Conservation (phyloP, 2,797 vertebrate species). For the Gadopsis bispinosus region DNA sequence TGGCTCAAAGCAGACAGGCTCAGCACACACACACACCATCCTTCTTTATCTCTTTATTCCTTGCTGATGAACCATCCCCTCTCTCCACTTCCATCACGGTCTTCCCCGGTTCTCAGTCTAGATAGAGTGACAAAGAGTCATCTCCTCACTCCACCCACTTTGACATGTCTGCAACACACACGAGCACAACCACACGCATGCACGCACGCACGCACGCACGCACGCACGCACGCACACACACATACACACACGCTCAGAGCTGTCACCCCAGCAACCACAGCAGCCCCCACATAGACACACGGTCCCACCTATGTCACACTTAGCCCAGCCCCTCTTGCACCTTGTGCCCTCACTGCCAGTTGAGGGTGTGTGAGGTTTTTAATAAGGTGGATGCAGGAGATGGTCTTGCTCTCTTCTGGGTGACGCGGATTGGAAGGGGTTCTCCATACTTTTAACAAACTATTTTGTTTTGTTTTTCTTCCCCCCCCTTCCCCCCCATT, state of each 20-base stretch:
- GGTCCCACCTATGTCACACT: conserved; percentile 75
- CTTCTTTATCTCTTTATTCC: conserved; percentile 14
- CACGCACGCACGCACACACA: conserved; percentile 21
- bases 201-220: conserved; percentile 25
- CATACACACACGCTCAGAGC: conserved; percentile 40
- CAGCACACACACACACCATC: background rate
- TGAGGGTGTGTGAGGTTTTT: conserved; percentile 79
- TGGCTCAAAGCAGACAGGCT: conserved; percentile 14
- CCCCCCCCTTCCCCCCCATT: background rate
- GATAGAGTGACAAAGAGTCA: conserved; percentile 30
- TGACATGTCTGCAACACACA: conserved; percentile 54
- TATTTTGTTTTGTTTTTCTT: conserved; percentile 13
- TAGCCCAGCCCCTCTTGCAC: conserved; percentile 81
- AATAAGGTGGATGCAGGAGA: conserved; percentile 83
- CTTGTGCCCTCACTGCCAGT: conserved; percentile 71
- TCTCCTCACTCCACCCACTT: conserved; percentile 62
- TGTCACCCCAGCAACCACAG: conserved; percentile 65
- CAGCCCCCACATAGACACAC: conserved; percentile 61
- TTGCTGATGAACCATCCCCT: conserved; percentile 20
- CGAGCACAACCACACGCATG: background rate
- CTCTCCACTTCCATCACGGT: conserved; percentile 30
- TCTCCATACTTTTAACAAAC: conserved; percentile 66
- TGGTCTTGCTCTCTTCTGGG: conserved; percentile 86
- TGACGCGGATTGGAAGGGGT: conserved; percentile 82
- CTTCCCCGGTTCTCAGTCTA: conserved; percentile 22